A percentile compares a stretch with the other conserved stretches of the same genome.
phyloP scores from a whole-genome alignment of 2,113 vertebrate genomes.

The Passer montanus region DNA sequence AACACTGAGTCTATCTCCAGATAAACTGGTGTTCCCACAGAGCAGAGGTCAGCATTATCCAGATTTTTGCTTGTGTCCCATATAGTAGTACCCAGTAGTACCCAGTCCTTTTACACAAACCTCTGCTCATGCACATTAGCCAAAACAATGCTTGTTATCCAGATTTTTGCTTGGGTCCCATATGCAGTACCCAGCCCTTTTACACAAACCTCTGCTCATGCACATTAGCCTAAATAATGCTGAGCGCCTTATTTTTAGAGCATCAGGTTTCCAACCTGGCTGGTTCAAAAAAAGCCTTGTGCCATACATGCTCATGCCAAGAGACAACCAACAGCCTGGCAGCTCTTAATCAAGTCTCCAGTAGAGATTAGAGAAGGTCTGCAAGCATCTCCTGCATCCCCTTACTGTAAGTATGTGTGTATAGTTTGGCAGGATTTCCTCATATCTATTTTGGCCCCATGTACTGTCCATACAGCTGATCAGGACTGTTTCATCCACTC shows the following conservation, averaged over 20 bases:
- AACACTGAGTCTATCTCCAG: neutral
- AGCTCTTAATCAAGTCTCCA: neutral
- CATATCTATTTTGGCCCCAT: neutral
- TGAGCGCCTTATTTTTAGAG: neutral
- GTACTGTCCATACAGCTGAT: neutral
- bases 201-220: neutral
- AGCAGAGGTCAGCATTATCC: neutral
- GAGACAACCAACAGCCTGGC: neutral
- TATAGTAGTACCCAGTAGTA: too few species aligned
- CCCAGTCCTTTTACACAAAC: neutral
- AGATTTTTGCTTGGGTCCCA: neutral
- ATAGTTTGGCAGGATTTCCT: neutral
- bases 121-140: neutral
- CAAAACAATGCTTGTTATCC: neutral
- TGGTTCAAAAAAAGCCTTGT: neutral
- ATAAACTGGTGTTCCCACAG: neutral
- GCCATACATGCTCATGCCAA: accelerated
- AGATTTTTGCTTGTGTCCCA: neutral
- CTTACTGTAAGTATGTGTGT: neutral
- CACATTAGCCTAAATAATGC: neutral
- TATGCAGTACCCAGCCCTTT: neutral
- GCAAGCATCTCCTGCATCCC: neutral
- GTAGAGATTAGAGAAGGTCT: neutral
- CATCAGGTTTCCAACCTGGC: neutral
- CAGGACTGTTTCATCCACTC: neutral